A percentile compares a stretch with the other conserved stretches of the same genome.
Evolutionary conservation across 2,797 vertebrate species (phyloP).

Genomic region (Microctenopoma steveboyesi): DNA sequence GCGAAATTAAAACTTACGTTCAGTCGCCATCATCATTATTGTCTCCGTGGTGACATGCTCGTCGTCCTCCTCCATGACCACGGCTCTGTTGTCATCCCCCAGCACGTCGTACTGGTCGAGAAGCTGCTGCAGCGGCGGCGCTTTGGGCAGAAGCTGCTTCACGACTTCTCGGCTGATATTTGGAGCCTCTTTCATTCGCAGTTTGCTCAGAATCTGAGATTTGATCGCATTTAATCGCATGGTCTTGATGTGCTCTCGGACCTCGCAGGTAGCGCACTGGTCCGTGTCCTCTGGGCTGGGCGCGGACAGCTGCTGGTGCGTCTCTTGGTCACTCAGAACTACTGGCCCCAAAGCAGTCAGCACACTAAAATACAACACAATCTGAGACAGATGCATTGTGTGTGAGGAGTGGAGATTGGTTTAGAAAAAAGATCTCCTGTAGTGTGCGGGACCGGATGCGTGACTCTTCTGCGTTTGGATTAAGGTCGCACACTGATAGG

Average conservation of each 20-base stretch:
- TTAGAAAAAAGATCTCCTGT: constrained; percentile 38
- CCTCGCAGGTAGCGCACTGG: constrained; percentile 92
- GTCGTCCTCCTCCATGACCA: constrained; percentile 92
- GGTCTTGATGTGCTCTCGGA: constrained; percentile 94
- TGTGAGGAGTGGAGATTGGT: constrained; percentile 72
- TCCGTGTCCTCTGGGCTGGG: constrained; percentile 82
- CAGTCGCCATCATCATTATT: constrained; percentile 94
- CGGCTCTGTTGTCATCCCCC: constrained; percentile 92
- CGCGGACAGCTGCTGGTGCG: constrained; percentile 80
- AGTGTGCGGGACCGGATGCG: constrained; percentile 54
- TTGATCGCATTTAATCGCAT: constrained; percentile 97
- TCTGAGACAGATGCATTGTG: constrained; percentile 86
- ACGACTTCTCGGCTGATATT: constrained; percentile 97
- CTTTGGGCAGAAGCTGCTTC: constrained; percentile 94
- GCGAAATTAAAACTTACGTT: constrained; percentile 87
- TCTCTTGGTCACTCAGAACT: constrained; percentile 86
- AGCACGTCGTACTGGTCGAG: constrained; percentile 98
- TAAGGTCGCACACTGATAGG: constrained; percentile 88
- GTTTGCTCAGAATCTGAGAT: constrained; percentile 97
- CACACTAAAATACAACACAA: constrained; percentile 86
- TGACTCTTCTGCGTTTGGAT: constrained; percentile 58
- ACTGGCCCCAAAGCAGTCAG: constrained; percentile 87
- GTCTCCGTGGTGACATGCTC: constrained; percentile 96
- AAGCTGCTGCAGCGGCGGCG: constrained; percentile 95
- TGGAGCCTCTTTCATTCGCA: constrained; percentile 95